phyloP scores from a whole-genome alignment of 2,797 vertebrate species.

The Ammospiza maritima region DNA sequence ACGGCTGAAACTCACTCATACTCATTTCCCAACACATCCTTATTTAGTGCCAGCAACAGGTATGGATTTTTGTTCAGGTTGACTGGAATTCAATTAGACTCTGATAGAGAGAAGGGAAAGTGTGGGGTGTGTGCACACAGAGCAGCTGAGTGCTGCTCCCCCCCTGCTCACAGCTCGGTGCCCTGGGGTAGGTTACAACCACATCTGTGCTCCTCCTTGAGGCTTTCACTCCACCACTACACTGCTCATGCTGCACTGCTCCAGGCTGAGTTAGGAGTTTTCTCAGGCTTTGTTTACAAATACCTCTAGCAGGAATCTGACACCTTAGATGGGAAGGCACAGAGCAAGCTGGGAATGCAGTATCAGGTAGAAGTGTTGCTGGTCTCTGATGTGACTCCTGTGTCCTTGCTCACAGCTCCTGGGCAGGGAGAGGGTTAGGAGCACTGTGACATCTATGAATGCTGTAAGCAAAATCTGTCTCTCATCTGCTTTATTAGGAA shows the following conservation, averaged over 20 bases:
- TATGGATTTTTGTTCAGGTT: conserved; percentile 43
- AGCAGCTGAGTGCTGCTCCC: conserved; percentile 9
- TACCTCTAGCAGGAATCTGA: background rate
- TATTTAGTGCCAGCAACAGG: conserved; percentile 25
- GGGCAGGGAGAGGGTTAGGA: background rate
- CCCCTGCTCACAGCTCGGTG: background rate
- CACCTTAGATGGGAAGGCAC: conserved; percentile 7
- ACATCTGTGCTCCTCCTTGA: conserved; percentile 17
- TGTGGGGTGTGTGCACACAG: background rate
- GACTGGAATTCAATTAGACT: conserved; percentile 65
- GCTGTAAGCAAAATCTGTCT: conserved; percentile 18
- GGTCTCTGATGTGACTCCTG: background rate
- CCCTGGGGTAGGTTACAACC: conserved; percentile 7
- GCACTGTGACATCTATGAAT: background rate
- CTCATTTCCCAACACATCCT: background rate
- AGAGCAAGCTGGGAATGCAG: background rate
- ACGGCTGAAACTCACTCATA: background rate
- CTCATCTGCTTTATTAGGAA: conserved; percentile 12
- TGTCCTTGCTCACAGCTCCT: conserved; percentile 21
- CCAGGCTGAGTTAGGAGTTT: background rate
- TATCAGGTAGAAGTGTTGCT: background rate
- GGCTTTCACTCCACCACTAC: background rate
- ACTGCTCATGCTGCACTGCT: background rate
- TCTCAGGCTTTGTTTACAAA: conserved; percentile 40
- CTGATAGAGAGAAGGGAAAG: conserved; percentile 56